These are phyloP conservation scores for Xylota segnis DNA, from an alignment of 2,888 invertebrate genomes.

Conservation along the genomic window DNA sequence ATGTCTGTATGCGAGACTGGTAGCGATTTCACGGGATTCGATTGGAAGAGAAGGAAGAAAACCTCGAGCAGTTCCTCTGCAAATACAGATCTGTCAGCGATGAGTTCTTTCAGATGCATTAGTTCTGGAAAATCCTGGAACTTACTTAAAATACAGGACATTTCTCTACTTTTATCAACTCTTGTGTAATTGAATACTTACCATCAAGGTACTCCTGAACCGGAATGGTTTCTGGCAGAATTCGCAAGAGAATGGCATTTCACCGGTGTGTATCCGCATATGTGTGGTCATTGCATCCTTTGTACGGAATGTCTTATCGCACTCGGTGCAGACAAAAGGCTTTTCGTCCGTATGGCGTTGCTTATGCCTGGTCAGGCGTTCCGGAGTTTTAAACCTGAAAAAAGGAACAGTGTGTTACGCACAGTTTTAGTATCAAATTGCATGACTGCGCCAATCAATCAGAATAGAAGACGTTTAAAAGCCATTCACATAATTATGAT, in stretches of 20 bases:
- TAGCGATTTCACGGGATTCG: too few species aligned
- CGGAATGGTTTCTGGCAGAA: conserved; percentile 91
- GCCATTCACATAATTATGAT: conserved; percentile 26
- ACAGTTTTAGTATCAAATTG: not conserved
- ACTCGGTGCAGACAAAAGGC: conserved; percentile 87
- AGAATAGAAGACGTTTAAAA: not conserved
- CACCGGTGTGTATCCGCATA: conserved; percentile 91
- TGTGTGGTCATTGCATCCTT: conserved; percentile 90
- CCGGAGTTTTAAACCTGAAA: conserved; percentile 80
- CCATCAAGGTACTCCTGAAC: conserved; percentile 90
- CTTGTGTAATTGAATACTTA: too few species aligned
- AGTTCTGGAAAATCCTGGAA: too few species aligned
- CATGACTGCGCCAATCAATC: conserved; percentile 17
- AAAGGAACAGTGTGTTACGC: conserved; percentile 2
- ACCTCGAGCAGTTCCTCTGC: too few species aligned
- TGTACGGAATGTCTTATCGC: conserved; percentile 87
- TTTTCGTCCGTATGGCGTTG: conserved; percentile 87
- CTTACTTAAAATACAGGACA: too few species aligned
- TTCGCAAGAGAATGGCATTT: conserved; percentile 91
- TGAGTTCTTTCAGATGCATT: too few species aligned
- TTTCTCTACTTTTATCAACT: too few species aligned
- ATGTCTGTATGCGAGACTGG: too few species aligned
- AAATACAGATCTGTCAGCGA: too few species aligned
- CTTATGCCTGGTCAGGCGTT: conserved; percentile 83
- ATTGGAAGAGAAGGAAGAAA: too few species aligned